These are phyloP conservation scores for Cygnus buccinator DNA, from an alignment of 2,113 vertebrate species.

Conservation along the genomic window DNA sequence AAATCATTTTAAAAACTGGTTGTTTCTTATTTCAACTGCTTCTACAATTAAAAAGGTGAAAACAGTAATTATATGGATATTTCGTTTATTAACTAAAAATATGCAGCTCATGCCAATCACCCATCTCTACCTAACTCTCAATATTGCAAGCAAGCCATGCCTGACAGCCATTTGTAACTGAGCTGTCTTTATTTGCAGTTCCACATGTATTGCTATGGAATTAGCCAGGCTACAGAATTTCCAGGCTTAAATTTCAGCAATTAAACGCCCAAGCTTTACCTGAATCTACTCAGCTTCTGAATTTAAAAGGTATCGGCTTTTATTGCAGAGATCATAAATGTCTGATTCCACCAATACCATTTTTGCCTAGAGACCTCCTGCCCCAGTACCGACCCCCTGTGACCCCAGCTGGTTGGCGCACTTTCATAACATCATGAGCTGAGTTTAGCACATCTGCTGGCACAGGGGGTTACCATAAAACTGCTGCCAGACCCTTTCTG, in stretches of 20 bases:
- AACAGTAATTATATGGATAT: not conserved
- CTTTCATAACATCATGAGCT: not conserved
- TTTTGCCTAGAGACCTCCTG: not conserved
- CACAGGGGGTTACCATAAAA: not conserved
- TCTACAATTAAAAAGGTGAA: not conserved
- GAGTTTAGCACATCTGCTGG: not conserved
- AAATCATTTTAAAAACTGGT: not conserved
- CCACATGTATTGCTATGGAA: not conserved
- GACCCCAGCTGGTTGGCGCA: not conserved
- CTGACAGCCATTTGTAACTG: not conserved
- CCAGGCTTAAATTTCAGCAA: not conserved
- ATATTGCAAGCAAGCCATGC: not conserved
- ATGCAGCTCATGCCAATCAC: not conserved
- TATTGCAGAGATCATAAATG: not conserved
- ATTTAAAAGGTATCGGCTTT: not conserved
- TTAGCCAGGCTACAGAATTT: not conserved
- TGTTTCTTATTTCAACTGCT: not conserved
- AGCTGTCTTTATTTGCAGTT: not conserved
- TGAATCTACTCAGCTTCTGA: not conserved
- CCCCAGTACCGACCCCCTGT: fast-evolving
- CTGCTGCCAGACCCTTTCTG: not conserved
- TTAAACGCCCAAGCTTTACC: not conserved
- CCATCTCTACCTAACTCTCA: not conserved
- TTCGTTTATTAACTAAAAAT: not conserved
- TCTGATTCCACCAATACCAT: not conserved